phyloP scores from a whole-genome alignment of 30 jellyfish, hydroid and myxozoan species.

The Aurelia sp. region DNA sequence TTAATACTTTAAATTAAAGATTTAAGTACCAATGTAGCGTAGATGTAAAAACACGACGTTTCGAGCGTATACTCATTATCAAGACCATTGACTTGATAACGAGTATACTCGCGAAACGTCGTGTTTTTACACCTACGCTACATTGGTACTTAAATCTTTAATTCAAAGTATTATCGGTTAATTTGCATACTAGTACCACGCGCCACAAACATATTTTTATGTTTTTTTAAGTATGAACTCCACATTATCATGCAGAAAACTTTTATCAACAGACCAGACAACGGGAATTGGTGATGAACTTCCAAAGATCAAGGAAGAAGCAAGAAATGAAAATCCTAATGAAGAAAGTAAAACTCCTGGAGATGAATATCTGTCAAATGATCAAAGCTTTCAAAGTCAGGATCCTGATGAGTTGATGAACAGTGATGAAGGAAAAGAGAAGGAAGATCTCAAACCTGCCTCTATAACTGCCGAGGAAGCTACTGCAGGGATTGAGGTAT shows the following conservation, averaged over 20 bases:
- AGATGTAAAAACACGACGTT: too few relatives aligned
- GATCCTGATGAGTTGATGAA: slow-evolving; percentile 61
- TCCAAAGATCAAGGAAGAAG: slow-evolving; percentile 1
- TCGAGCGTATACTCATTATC: too few relatives aligned
- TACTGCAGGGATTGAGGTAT: not conserved
- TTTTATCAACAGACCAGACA: not conserved
- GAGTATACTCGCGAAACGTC: too few relatives aligned
- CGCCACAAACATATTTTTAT: too few relatives aligned
- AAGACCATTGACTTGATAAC: too few relatives aligned
- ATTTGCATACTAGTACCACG: too few relatives aligned
- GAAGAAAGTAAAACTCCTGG: not conserved
- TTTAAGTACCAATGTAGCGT: too few relatives aligned
- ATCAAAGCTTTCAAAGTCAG: slow-evolving; percentile 19
- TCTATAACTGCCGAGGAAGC: not conserved
- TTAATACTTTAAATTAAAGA: too few relatives aligned
- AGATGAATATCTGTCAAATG: not conserved
- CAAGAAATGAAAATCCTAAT: not conserved
- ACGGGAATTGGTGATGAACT: not conserved
- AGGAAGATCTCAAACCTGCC: slow-evolving; percentile 6
- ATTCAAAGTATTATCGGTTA: too few relatives aligned
- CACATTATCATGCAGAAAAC: not conserved
- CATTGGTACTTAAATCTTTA: too few relatives aligned
- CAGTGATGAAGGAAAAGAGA: not conserved
- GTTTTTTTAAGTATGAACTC: not conserved
- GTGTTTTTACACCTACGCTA: too few relatives aligned